Evolutionary conservation across 2,888 invertebrate species (phyloP).

Genomic region (Crossocerus cetratus): DNA sequence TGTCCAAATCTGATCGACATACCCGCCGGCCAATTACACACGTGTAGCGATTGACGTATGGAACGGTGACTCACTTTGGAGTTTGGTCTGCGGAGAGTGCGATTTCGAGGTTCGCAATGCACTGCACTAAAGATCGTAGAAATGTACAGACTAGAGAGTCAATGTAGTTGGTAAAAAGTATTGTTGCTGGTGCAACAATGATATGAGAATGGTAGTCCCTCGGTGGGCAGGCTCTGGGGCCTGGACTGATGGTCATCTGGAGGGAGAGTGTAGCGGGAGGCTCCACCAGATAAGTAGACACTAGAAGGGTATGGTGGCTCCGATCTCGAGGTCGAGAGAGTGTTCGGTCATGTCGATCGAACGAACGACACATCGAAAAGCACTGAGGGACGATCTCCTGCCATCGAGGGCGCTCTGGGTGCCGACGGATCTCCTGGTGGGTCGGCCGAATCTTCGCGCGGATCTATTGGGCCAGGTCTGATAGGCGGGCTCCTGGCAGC

Average conservation of each 20-base stretch:
- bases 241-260: background rate
- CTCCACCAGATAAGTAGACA: slow-evolving; percentile 21
- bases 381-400: slow-evolving; percentile 44
- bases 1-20: no score
- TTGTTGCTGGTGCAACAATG: slow-evolving; percentile 17
- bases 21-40: no score
- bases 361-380: slow-evolving; percentile 49
- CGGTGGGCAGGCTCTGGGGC: slow-evolving; percentile 7
- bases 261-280: background rate
- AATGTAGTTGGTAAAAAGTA: background rate
- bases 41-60: no score
- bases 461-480: slow-evolving; percentile 68
- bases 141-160: background rate
- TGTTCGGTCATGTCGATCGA: slow-evolving; percentile 54
- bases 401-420: slow-evolving; percentile 56
- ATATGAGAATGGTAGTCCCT: slow-evolving; percentile 7
- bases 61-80: no score
- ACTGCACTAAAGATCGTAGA: no score
- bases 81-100: no score
- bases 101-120: no score
- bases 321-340: slow-evolving; percentile 57
- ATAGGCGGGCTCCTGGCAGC: slow-evolving; percentile 58
- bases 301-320: slow-evolving; percentile 67
- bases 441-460: slow-evolving; percentile 41
- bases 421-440: slow-evolving; percentile 45